phyloP scores from a whole-genome alignment of 2,888 invertebrate species.

The Punctoribates punctum region DNA sequence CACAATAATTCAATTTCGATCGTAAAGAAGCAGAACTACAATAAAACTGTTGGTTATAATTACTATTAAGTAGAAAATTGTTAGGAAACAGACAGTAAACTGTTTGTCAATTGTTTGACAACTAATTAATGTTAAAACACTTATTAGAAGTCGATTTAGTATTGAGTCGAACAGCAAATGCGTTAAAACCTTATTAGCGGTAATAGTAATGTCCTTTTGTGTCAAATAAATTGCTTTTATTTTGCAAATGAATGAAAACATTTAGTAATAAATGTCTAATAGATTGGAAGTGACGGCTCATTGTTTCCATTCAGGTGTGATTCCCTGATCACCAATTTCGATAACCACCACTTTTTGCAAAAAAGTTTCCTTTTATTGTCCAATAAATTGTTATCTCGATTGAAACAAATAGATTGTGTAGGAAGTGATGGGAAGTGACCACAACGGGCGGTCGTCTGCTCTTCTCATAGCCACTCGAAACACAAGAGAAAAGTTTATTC shows the following conservation, averaged over 20 bases:
- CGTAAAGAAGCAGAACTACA: neutral
- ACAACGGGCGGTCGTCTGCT: conserved; percentile 34
- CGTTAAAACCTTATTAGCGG: neutral
- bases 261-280: neutral
- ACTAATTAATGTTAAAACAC: conserved; percentile 2
- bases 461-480: neutral
- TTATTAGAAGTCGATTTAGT: neutral
- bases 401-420: conserved; percentile 35
- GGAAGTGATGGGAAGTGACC: conserved; percentile 35
- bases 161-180: conserved; percentile 2
- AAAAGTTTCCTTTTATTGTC: conserved; percentile 29
- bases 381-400: conserved; percentile 29
- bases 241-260: neutral
- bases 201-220: neutral
- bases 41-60: neutral
- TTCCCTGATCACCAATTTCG: conserved; percentile 24
- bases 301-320: conserved; percentile 34
- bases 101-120: neutral
- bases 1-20: conserved; percentile 4
- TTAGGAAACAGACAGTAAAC: neutral
- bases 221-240: neutral
- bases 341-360: neutral
- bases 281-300: neutral
- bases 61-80: neutral
- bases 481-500: neutral